phyloP scores from a whole-genome alignment of 2,888 invertebrate genomes.

The Malthinus seriepunctatus region DNA sequence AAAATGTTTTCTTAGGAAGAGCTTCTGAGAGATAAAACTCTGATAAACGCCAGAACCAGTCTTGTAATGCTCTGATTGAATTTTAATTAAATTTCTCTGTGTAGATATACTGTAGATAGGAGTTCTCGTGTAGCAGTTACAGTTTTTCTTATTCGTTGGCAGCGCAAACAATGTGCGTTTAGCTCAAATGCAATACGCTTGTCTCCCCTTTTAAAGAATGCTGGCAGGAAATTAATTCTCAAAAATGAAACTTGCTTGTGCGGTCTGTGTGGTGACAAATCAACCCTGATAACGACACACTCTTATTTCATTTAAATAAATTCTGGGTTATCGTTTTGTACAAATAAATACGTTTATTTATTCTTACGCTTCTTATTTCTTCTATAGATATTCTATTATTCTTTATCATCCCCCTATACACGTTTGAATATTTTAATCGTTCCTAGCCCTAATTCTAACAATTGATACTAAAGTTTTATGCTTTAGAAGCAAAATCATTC shows the following conservation, averaged over 20 bases:
- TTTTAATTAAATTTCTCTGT: constrained; percentile 55
- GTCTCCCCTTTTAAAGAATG: constrained; percentile 56
- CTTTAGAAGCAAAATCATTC: constrained; percentile 24
- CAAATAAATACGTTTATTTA: constrained; percentile 24
- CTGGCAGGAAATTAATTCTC: constrained; percentile 59
- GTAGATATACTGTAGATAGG: constrained; percentile 51
- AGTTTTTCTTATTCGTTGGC: constrained; percentile 54
- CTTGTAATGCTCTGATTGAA: constrained; percentile 55
- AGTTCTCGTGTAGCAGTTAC: constrained; percentile 48
- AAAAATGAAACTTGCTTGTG: constrained; percentile 57
- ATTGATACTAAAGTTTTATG: constrained; percentile 10
- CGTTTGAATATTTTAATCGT: constrained; percentile 5
- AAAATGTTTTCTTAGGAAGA: constrained; percentile 55
- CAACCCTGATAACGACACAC: constrained; percentile 51
- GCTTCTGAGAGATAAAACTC: constrained; percentile 52
- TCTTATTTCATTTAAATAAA: constrained; percentile 55
- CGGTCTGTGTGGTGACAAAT: constrained; percentile 50
- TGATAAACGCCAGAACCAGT: constrained; percentile 50
- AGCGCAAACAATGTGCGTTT: constrained; percentile 53
- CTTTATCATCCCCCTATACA: background rate
- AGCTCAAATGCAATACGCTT: constrained; percentile 51
- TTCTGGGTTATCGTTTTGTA: constrained; percentile 34
- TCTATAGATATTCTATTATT: constrained; percentile 3
- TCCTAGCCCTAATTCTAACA: constrained; percentile 12
- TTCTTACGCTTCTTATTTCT: constrained; percentile 14